A percentile compares a stretch with the other conserved stretches of the same genome.
These are phyloP conservation scores for Dendrolimus kikuchii DNA, from an alignment of 1,140 invertebrate genomes.

Conservation along the genomic window DNA sequence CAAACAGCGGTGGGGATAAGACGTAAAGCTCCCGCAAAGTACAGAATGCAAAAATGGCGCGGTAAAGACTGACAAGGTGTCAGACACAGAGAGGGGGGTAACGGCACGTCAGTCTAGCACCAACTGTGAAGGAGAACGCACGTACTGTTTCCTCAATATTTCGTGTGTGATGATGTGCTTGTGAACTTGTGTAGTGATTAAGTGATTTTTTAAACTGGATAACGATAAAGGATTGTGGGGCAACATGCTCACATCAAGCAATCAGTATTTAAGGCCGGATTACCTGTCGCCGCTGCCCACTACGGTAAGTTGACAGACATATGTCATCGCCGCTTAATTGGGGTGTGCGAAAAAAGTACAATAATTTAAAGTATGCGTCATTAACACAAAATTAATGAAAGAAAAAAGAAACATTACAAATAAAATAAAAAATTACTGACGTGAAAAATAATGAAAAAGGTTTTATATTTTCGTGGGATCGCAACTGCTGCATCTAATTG, in stretches of 20 bases:
- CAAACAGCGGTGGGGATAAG: constrained; percentile 70
- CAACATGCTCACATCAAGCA: constrained; percentile 87
- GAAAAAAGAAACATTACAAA: too few relatives aligned
- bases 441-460: too few relatives aligned
- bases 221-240: constrained; percentile 61
- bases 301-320: constrained; percentile 78
- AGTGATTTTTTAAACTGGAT: constrained; percentile 51
- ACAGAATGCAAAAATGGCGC: constrained; percentile 71
- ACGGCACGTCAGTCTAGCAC: constrained; percentile 38
- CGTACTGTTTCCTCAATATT: constrained; percentile 42
- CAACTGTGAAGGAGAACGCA: constrained; percentile 29
- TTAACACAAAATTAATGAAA: too few relatives aligned
- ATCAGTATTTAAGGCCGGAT: constrained; percentile 93
- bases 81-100: constrained; percentile 34
- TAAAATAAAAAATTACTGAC: too few relatives aligned
- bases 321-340: constrained; percentile 3
- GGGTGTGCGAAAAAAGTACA: too few relatives aligned
- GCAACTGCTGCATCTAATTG: too few relatives aligned
- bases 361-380: too few relatives aligned
- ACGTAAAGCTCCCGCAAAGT: constrained; percentile 70
- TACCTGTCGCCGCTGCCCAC: constrained; percentile 91
- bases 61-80: constrained; percentile 63
- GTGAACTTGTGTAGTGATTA: constrained; percentile 28
- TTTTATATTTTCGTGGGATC: too few relatives aligned
- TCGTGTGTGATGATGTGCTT: constrained; percentile 62